A percentile compares a stretch with the other conserved stretches of the same genome.
Evolutionary conservation across 2,113 vertebrate genomes (phyloP).

Genomic region (Sitta europaea): DNA sequence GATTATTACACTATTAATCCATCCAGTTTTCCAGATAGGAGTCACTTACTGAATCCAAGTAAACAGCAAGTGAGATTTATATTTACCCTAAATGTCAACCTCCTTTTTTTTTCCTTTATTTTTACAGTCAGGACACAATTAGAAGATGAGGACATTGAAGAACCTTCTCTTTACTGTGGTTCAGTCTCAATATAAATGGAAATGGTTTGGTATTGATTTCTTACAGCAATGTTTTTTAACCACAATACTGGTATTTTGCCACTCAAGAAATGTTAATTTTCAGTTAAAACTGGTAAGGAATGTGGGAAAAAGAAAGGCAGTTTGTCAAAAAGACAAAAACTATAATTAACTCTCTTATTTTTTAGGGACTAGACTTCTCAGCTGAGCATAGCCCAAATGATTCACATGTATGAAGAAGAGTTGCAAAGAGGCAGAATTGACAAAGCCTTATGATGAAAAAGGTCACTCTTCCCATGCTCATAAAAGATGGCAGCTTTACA

Average conservation of each 20-base stretch:
- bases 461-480: constrained; percentile 16
- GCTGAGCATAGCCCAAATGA: background rate
- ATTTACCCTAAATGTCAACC: background rate
- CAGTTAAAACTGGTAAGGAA: background rate
- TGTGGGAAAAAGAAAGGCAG: background rate
- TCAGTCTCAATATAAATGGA: background rate
- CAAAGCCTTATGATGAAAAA: background rate
- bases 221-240: background rate
- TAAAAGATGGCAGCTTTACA: constrained; percentile 33
- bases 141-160: background rate
- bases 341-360: background rate
- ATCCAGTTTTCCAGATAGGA: background rate
- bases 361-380: background rate
- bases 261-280: background rate
- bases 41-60: background rate
- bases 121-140: background rate
- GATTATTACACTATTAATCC: background rate
- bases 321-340: background rate
- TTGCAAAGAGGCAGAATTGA: background rate
- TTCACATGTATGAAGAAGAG: background rate
- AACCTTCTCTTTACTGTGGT: background rate
- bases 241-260: background rate
- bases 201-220: background rate
- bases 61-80: background rate
- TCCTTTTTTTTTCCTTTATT: background rate